phyloP scores from a whole-genome alignment of 2,888 invertebrate species.

The Dicyrtomina minuta region DNA sequence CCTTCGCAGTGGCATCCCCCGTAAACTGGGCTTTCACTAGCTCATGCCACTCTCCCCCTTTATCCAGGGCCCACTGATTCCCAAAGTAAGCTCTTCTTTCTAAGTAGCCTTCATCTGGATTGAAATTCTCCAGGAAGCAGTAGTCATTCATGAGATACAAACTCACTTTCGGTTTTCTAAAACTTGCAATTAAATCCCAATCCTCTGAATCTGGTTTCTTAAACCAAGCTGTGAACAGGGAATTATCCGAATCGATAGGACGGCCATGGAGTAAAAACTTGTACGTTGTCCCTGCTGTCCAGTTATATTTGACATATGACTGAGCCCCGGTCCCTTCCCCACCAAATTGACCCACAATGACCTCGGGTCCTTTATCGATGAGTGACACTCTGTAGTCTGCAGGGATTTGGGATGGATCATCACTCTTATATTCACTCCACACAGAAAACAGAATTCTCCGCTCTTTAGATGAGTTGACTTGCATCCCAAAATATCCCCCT shows the following conservation, averaged over 20 bases:
- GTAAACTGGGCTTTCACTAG: conserved; percentile 40
- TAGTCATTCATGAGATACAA: conserved; percentile 36
- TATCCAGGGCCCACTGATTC: conserved; percentile 40
- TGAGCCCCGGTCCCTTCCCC: conserved; percentile 49
- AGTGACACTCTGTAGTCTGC: conserved; percentile 43
- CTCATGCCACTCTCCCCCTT: conserved; percentile 39
- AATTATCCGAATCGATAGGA: conserved; percentile 32
- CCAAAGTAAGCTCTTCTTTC: conserved; percentile 41
- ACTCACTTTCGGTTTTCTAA: conserved; percentile 43
- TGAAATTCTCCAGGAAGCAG: conserved; percentile 50
- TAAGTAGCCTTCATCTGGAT: conserved; percentile 42
- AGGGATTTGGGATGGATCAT: conserved; percentile 45
- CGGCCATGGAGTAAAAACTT: conserved; percentile 38
- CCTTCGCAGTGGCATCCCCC: conserved; percentile 42
- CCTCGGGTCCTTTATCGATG: conserved; percentile 38
- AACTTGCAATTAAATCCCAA: conserved; percentile 48
- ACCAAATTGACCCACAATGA: conserved; percentile 46
- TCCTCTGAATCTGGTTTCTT: conserved; percentile 9
- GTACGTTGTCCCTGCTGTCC: conserved; percentile 41
- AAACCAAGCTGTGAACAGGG: conserved; percentile 48
- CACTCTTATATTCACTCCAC: conserved; percentile 47
- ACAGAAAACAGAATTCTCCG: conserved; percentile 49
- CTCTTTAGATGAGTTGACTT: conserved; percentile 40
- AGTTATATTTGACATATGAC: conserved; percentile 41
- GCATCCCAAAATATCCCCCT: conserved; percentile 52